phyloP scores from a whole-genome alignment of 2,797 vertebrate species.

The Amblyraja radiata region DNA sequence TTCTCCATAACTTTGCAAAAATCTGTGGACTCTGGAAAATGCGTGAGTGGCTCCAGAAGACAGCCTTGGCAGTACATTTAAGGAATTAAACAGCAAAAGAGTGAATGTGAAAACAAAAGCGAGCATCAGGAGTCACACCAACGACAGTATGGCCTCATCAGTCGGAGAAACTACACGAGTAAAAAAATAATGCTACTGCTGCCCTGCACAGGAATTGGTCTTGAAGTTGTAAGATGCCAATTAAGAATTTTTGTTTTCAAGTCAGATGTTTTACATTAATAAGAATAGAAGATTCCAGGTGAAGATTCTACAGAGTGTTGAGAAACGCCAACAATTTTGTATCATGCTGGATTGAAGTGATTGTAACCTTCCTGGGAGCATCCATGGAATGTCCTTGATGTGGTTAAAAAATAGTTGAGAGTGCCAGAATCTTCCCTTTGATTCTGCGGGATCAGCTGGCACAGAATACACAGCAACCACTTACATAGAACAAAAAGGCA shows the following conservation, averaged over 20 bases:
- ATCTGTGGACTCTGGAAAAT: slow-evolving; percentile 13
- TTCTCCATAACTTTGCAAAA: neutral
- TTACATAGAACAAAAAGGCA: slow-evolving; percentile 31
- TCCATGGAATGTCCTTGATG: slow-evolving; percentile 56
- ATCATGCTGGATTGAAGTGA: slow-evolving; percentile 52
- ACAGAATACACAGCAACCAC: slow-evolving; percentile 20
- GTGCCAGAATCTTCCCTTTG: slow-evolving; percentile 47
- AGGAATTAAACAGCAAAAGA: neutral
- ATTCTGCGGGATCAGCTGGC: slow-evolving; percentile 47
- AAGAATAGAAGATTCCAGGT: slow-evolving; percentile 54
- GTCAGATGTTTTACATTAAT: slow-evolving; percentile 55
- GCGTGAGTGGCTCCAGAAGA: neutral
- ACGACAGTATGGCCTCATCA: neutral
- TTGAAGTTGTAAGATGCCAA: slow-evolving; percentile 39
- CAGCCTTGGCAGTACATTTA: neutral
- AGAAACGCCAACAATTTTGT: slow-evolving; percentile 56
- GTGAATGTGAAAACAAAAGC: neutral
- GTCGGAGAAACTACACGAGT: neutral
- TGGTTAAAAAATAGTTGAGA: slow-evolving; percentile 43
- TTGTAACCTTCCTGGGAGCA: slow-evolving; percentile 53
- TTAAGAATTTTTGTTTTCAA: slow-evolving; percentile 45
- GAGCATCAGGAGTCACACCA: neutral
- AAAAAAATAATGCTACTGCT: slow-evolving; percentile 7
- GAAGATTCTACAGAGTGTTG: slow-evolving; percentile 53
- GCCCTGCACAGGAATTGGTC: neutral